These are phyloP conservation scores for Psettodes erumei DNA, from an alignment of 2,113 vertebrate genomes.

Conservation along the genomic window DNA sequence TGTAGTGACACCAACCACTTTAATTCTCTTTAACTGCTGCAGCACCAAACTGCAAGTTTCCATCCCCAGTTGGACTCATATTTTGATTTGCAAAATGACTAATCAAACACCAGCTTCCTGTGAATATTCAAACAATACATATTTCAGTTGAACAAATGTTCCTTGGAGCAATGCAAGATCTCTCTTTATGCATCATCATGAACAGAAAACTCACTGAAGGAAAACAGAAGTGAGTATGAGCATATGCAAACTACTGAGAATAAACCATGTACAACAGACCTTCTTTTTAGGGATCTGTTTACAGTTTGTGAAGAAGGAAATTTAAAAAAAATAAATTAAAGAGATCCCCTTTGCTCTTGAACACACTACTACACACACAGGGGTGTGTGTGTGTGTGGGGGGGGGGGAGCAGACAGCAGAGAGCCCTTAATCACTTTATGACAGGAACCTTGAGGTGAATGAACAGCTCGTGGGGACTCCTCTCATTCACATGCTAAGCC, in stretches of 20 bases:
- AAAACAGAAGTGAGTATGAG: background rate
- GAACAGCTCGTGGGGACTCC: slow-evolving; percentile 63
- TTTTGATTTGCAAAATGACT: slow-evolving; percentile 47
- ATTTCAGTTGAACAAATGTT: slow-evolving; percentile 35
- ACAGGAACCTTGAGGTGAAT: slow-evolving; percentile 81
- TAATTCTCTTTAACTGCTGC: background rate
- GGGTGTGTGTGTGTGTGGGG: too few species aligned
- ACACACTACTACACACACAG: slow-evolving; percentile 42
- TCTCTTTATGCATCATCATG: slow-evolving; percentile 35
- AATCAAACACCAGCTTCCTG: slow-evolving; percentile 45
- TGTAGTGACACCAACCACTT: background rate
- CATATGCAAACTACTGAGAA: background rate
- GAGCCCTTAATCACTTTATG: slow-evolving; percentile 83
- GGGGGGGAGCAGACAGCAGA: slow-evolving; percentile 60
- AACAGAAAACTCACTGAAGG: background rate
- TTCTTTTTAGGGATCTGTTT: background rate
- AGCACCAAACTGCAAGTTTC: slow-evolving; percentile 17
- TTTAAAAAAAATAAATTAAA: slow-evolving; percentile 49
- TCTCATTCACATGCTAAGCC: slow-evolving; percentile 78
- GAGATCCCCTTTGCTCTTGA: slow-evolving; percentile 24
- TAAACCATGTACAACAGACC: background rate
- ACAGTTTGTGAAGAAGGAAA: slow-evolving; percentile 10
- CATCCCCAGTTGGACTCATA: background rate
- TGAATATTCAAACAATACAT: slow-evolving; percentile 23
- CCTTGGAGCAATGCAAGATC: background rate